phyloP scores from a whole-genome alignment of 2,797 vertebrate species.

The Rhincodon typus region DNA sequence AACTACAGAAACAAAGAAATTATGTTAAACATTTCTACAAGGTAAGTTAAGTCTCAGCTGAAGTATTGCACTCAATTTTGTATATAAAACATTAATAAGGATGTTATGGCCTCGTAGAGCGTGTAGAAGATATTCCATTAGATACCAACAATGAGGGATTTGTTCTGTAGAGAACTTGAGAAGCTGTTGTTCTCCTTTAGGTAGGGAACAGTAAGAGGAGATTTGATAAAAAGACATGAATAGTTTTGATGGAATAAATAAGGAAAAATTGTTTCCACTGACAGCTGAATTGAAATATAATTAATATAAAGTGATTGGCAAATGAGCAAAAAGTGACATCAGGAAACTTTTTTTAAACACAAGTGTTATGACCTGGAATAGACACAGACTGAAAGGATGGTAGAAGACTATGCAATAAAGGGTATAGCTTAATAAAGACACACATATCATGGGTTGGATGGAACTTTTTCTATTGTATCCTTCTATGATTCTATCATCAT shows the following conservation, averaged over 20 bases:
- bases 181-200: neutral
- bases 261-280: no score
- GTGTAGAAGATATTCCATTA: neutral
- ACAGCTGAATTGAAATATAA: no score
- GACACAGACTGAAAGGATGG: neutral
- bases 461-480: neutral
- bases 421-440: neutral
- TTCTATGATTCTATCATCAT: neutral
- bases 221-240: no score
- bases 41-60: no score
- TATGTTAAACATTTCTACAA: neutral
- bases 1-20: neutral
- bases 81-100: no score
- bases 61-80: no score
- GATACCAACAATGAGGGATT: neutral
- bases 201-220: no score
- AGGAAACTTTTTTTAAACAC: neutral
- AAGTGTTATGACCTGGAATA: neutral
- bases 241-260: no score
- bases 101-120: no score
- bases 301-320: neutral
- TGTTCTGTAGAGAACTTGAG: neutral
- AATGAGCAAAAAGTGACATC: neutral
- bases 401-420: neutral
- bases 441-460: no score